These are phyloP conservation scores for Syngnathus floridae DNA, from an alignment of 2,113 vertebrate genomes.

Conservation along the genomic window DNA sequence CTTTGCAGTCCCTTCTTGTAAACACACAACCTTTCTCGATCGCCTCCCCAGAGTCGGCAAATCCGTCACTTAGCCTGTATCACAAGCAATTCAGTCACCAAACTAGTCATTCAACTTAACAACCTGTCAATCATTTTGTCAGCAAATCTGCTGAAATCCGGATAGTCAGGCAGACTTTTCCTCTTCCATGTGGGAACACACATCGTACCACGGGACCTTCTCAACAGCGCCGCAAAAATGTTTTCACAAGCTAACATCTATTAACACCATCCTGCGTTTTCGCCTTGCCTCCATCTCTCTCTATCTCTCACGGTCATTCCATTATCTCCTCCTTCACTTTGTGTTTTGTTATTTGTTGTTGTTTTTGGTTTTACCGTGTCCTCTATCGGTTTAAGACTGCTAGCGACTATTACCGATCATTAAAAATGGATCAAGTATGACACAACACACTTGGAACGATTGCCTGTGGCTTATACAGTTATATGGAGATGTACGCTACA, in stretches of 20 bases:
- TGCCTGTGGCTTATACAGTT: conserved; percentile 53
- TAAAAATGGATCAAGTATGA: conserved; percentile 63
- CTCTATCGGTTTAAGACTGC: conserved; percentile 44
- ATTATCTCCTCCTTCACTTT: conserved; percentile 16
- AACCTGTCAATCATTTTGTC: conserved; percentile 45
- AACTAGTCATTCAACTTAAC: conserved; percentile 56
- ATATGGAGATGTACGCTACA: conserved; percentile 25
- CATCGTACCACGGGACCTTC: conserved; percentile 34
- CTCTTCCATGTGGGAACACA: conserved; percentile 18
- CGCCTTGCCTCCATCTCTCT: conserved; percentile 9
- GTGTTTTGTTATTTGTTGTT: conserved; percentile 32
- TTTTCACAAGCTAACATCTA: conserved; percentile 46
- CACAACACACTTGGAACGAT: conserved; percentile 42
- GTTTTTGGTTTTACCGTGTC: conserved; percentile 14
- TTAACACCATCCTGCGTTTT: conserved; percentile 30
- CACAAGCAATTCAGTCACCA: conserved; percentile 44
- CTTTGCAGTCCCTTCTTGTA: conserved; percentile 28
- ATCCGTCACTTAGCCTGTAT: conserved; percentile 36
- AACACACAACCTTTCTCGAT: conserved; percentile 25
- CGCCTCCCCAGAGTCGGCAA: conserved; percentile 5
- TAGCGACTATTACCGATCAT: conserved; percentile 61
- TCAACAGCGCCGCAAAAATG: conserved; percentile 21
- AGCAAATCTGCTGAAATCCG: conserved; percentile 43
- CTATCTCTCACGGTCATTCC: not conserved
- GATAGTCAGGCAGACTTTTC: conserved; percentile 22